These are phyloP conservation scores for Todus mexicanus DNA, from an alignment of 2,797 vertebrate genomes.

Conservation along the genomic window DNA sequence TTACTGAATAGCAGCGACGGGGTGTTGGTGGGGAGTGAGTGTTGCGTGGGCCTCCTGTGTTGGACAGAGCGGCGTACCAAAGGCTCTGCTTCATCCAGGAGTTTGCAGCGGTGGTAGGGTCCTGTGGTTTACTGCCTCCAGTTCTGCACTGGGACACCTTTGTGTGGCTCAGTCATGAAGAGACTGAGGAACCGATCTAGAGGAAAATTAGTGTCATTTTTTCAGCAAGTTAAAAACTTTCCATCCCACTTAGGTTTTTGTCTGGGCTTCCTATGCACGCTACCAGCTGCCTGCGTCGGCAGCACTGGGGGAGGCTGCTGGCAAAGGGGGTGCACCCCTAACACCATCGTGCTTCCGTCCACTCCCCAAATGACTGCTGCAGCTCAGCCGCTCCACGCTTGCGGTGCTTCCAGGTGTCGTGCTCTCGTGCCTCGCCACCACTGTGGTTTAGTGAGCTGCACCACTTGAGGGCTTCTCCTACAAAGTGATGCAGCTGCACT, in stretches of 20 bases:
- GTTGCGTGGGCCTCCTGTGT: not conserved
- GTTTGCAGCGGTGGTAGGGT: not conserved
- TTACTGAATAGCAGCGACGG: not conserved
- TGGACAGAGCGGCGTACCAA: not conserved
- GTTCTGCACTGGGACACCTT: not conserved
- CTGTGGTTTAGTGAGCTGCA: not conserved
- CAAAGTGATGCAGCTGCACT: not conserved
- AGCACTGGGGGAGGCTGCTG: not conserved
- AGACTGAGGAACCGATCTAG: not conserved
- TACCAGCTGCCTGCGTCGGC: rapidly evolving
- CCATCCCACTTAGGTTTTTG: not conserved
- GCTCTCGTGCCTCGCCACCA: rapidly evolving
- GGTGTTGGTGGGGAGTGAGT: not conserved
- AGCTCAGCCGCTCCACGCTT: rapidly evolving
- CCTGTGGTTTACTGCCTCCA: not conserved
- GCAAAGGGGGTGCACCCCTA: not conserved
- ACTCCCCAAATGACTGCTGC: not conserved
- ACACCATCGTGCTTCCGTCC: not conserved
- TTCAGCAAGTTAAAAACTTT: not conserved
- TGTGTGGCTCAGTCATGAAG: not conserved
- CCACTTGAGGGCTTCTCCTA: not conserved
- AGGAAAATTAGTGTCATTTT: not conserved
- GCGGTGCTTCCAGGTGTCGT: rapidly evolving
- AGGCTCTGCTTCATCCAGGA: not conserved
- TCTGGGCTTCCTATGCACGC: rapidly evolving